Evolutionary conservation across 2,113 vertebrate species (phyloP).

Genomic region (Myrmophylax atrothorax): DNA sequence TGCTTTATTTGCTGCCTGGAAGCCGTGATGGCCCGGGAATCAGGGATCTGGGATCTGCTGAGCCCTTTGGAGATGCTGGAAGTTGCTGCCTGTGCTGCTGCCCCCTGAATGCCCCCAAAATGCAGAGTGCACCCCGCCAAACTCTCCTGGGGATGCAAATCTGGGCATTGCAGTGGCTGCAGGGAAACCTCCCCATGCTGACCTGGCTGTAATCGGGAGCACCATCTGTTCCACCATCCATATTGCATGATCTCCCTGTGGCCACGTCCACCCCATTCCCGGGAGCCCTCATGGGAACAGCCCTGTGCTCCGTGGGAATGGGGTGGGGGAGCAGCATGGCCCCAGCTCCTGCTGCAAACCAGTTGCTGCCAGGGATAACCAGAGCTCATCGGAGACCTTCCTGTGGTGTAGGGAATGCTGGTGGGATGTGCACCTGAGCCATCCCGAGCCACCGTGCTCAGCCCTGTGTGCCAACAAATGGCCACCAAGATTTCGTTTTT

Average conservation of each 20-base stretch:
- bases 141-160: neutral
- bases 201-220: neutral
- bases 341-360: neutral
- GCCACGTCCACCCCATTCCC: neutral
- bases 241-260: neutral
- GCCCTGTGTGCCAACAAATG: neutral
- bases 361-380: neutral
- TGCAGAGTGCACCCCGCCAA: neutral
- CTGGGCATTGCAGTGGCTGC: neutral
- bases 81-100: fast-evolving
- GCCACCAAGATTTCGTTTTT: fast-evolving
- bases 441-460: fast-evolving
- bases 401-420: fast-evolving
- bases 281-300: neutral
- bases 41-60: neutral
- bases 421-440: neutral
- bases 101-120: fast-evolving
- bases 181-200: neutral
- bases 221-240: slow-evolving; percentile 44
- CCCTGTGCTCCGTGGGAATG: neutral
- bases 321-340: fast-evolving
- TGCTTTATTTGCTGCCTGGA: fast-evolving
- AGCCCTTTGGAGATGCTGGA: neutral
- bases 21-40: fast-evolving
- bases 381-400: neutral